Conservation (phyloP, 2,888 invertebrate species). For the Calliopum simillimum region DNA sequence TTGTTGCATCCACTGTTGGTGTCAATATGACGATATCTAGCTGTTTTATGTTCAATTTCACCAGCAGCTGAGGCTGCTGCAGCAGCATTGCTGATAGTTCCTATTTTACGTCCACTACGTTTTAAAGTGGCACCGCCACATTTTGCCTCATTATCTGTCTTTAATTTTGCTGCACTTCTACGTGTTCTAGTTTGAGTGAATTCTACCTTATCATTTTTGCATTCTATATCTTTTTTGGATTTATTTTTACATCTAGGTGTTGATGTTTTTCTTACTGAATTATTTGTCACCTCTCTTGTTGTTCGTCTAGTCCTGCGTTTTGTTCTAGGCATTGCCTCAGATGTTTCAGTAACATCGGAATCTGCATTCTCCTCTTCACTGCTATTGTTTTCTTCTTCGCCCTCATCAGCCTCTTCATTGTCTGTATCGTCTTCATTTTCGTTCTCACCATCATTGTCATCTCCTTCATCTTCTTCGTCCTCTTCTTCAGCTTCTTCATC, state of each 20-base stretch:
- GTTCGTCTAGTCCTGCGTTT: constrained; percentile 31
- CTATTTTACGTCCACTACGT: constrained; percentile 28
- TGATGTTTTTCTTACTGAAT: constrained; percentile 17
- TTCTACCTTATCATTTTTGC: constrained; percentile 34
- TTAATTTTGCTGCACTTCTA: constrained; percentile 19
- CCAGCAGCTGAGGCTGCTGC: constrained; percentile 56
- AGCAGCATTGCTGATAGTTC: constrained; percentile 7
- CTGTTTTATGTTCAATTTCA: constrained; percentile 50
- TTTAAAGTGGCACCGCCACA: constrained; percentile 55
- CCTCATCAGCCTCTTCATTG: constrained; percentile 37
- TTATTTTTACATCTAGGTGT: constrained; percentile 1
- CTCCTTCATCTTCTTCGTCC: constrained; percentile 23
- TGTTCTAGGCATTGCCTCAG: constrained; percentile 32
- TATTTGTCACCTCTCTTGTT: constrained; percentile 27
- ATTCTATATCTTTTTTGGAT: constrained; percentile 37
- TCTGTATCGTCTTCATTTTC: constrained; percentile 38
- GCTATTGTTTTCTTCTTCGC: neutral
- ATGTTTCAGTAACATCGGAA: constrained; percentile 44
- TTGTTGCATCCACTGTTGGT: constrained; percentile 41
- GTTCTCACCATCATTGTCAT: constrained; percentile 22
- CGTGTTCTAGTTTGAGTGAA: constrained; percentile 35
- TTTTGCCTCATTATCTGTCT: constrained; percentile 48
- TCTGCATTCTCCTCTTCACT: constrained; percentile 37
- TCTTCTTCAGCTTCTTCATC: constrained; percentile 35
- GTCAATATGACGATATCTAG: constrained; percentile 33